A percentile compares a stretch with the other conserved stretches of the same genome.
phyloP scores from a whole-genome alignment of 2,888 invertebrate species.

The Agapostemon virescens region DNA sequence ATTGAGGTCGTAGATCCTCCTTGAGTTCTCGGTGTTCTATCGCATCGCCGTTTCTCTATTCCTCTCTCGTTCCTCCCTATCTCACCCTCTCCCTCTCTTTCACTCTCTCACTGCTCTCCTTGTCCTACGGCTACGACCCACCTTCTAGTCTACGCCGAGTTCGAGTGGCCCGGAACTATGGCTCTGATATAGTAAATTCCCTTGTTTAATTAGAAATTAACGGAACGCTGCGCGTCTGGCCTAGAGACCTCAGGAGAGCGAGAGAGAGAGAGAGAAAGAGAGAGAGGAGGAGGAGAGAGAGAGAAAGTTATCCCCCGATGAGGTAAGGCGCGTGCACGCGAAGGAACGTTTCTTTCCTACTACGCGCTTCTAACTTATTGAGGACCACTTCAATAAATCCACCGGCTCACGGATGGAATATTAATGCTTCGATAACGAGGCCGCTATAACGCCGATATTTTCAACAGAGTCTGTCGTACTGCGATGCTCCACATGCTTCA shows the following conservation, averaged over 20 bases:
- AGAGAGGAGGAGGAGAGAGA: background rate
- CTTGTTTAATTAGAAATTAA: slow-evolving; percentile 64
- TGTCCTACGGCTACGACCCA: background rate
- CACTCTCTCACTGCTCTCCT: background rate
- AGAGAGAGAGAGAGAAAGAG: background rate
- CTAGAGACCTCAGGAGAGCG: background rate
- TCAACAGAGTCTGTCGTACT: too few relatives aligned
- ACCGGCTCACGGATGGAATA: slow-evolving; percentile 18
- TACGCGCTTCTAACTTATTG: slow-evolving; percentile 1
- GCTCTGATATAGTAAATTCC: slow-evolving; percentile 46
- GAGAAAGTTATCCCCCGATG: background rate
- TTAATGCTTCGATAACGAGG: slow-evolving; percentile 33
- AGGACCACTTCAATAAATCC: slow-evolving; percentile 6
- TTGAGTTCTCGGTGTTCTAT: slow-evolving; percentile 37
- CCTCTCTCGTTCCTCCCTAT: background rate
- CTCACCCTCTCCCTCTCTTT: slow-evolving; percentile 10
- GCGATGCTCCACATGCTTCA: background rate
- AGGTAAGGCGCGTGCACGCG: background rate
- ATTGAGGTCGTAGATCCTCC: slow-evolving; percentile 63
- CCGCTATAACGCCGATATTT: background rate
- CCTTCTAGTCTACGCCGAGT: slow-evolving; percentile 7
- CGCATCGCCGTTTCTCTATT: background rate
- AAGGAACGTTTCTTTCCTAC: background rate
- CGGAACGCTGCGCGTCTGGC: slow-evolving; percentile 20
- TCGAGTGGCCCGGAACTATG: slow-evolving; percentile 42